Conservation (phyloP, 1,140 invertebrate species). For the Cydia fagiglandana region DNA sequence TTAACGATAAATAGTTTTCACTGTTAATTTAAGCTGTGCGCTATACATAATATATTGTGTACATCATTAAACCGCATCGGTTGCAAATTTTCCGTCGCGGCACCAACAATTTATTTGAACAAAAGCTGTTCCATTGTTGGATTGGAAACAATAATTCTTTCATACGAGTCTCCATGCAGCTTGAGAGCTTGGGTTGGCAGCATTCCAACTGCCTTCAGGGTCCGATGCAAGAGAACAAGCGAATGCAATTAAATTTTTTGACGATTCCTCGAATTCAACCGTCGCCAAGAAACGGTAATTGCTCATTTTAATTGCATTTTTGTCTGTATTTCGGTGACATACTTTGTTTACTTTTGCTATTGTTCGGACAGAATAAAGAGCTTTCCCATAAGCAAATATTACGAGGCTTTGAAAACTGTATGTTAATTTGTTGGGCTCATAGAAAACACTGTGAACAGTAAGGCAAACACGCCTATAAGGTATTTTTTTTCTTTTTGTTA, state of each 20-base stretch:
- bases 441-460: not conserved
- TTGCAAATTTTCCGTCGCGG: slow-evolving; percentile 2
- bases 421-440: slow-evolving; percentile 9
- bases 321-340: slow-evolving; percentile 24
- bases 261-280: slow-evolving; percentile 28
- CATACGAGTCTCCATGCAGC: slow-evolving; percentile 32
- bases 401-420: not conserved
- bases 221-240: slow-evolving; percentile 28
- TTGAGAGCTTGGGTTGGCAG: slow-evolving; percentile 26
- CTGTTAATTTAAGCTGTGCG: not conserved
- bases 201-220: slow-evolving; percentile 31
- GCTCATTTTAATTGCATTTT: slow-evolving; percentile 27
- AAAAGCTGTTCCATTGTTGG: slow-evolving; percentile 34
- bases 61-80: slow-evolving; percentile 15
- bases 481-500: not conserved
- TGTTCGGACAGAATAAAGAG: not conserved
- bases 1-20: not conserved
- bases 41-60: not conserved
- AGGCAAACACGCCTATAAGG: slow-evolving; percentile 1
- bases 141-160: slow-evolving; percentile 37
- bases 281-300: slow-evolving; percentile 29
- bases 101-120: slow-evolving; percentile 20
- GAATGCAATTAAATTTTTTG: slow-evolving; percentile 30
- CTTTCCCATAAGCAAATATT: slow-evolving; percentile 4
- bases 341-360: slow-evolving; percentile 14